Base-by-base conservation (phyloP, 2,888 invertebrate genomes). In the Eilema depressum region DNA sequence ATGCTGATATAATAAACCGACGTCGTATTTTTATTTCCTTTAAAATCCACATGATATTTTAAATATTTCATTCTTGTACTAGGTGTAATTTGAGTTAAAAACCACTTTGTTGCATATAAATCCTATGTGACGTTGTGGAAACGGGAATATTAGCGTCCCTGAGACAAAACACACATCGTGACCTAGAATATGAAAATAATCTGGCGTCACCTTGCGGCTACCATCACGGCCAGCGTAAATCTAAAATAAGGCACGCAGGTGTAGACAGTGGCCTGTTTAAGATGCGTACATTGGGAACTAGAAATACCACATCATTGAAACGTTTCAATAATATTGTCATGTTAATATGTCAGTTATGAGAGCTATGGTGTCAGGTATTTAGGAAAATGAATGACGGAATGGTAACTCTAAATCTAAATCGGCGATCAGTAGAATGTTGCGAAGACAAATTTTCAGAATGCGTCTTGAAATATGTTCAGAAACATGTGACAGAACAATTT, bases 131-230 rank as follows among this genome's bases (percentile, higher is more conserved):
- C 84, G 87, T 88, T 85, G 86, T 80, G 82, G 79, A 83, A 81
- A 85, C 85, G 82, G 86, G 86, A 87, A 87, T 88, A 86, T 76
- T 69, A 77, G 85, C 81, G 94, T 94, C 95, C 95, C 88, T 93
- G 94, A 94, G 91, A 93, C 92, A 89, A 89, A 89, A 87, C 92
- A 88, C 85, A 90, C 85, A 82, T 83, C 83, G 87, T 91, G 94
- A 93, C 95, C 95, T 88, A 94, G 92, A 92, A 93, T 93, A 89
- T 94, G 90, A 93, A 93, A 94, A 95, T 94, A 94, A 91, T 92
- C 90, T 86, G 89, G 90, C 88, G 88, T 92, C 91, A 94, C 93
- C 94, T 94, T 93, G 94, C 89, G 84, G 80, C 85, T 84, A 86
- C 85, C 83, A 87, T 86, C 92, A 92, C 91, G 92, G 92, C 86